Percentiles rank a stretch among this genome's conserved stretches.
Conservation (phyloP, 2,797 vertebrate genomes). For the Cossypha dichroa region DNA sequence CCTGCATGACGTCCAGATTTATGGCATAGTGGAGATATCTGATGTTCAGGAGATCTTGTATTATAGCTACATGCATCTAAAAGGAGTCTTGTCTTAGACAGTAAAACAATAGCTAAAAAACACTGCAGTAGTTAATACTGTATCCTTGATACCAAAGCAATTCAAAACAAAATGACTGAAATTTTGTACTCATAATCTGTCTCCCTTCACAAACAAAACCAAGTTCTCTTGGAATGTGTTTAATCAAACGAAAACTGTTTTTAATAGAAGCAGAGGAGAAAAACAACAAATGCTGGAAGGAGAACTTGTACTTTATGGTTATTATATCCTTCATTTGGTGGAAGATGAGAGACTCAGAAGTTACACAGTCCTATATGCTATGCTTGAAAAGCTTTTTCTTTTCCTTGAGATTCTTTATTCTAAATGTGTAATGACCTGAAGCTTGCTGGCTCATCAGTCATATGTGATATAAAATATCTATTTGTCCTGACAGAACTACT, state of each 20-base stretch:
- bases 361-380: background rate
- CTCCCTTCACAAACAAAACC: background rate
- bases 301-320: background rate
- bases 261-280: background rate
- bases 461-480: background rate
- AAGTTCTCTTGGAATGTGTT: background rate
- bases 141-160: background rate
- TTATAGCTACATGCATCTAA: background rate
- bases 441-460: background rate
- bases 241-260: background rate
- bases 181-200: background rate
- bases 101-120: background rate
- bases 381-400: background rate
- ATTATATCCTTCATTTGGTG: background rate
- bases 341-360: background rate
- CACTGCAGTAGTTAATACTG: background rate
- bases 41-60: background rate
- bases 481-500: background rate
- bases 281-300: background rate
- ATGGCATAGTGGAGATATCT: background rate
- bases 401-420: background rate
- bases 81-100: background rate
- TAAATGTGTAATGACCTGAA: background rate
- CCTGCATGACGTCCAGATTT: background rate
- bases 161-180: background rate